Evolutionary conservation across 2,797 vertebrate genomes (phyloP), one percentile per base, ranked within the genome.

Genomic region (Tympanoctomys barrerae): DNA sequence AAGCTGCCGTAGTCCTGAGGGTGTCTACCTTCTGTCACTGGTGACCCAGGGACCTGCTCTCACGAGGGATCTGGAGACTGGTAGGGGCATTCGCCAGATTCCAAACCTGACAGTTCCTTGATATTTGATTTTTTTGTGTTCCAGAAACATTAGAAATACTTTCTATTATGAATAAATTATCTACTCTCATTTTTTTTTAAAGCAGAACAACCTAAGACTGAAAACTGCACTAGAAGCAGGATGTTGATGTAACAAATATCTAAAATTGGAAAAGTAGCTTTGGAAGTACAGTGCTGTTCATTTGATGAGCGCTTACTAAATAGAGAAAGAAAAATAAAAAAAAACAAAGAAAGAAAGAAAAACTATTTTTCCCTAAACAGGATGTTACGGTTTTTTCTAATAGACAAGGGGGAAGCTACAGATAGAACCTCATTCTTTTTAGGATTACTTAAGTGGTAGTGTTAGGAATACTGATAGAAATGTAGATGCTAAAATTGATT

Each of bases 1-100:
- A 5, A 31, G 21, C 18, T 61, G 5, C 11, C 11, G 6, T 49
- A 18, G 3, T 5, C 39, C 13, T n/a, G 9, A n/a, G 1, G 5
- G 19, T 21, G 16, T 61, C 57, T 4, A 10, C 21, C 9, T 52
- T 21, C 21, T 28, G 12, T 4, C 31, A 26, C 1, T 39, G 61
- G 49, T 24, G 24, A 89, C 2, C 16, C 42, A 52, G 10, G 22
- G 22, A 77, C 12, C 21, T 22, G 12, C 22, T n/a, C 8, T 22
- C 13, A 77, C 18, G 22, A 31, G 39, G 5, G 2, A 77, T 46
- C 13, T 9, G 13, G 6, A 52, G 31, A 81, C 28, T 5, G 31
- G 33, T 0, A 2, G 19, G 73, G 21, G 5, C 13, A 18, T 14
- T n/a, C 42, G 12, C 22, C 73, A 16, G 26, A 46, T 2, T 7